Evolutionary conservation across 2,797 vertebrate genomes (phyloP).

Genomic region (Cyprinella venusta): DNA sequence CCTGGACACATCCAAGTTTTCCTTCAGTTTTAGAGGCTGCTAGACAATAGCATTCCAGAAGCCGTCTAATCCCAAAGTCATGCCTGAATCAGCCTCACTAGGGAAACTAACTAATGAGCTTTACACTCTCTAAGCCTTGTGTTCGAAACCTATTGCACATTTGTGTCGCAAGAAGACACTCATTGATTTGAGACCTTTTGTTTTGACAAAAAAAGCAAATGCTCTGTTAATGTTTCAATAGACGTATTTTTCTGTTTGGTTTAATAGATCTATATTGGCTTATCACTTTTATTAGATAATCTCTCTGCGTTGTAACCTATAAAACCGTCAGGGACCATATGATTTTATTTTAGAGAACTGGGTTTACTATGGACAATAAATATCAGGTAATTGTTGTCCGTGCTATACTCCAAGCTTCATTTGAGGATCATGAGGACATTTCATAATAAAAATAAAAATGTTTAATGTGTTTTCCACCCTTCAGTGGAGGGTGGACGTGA

Average conservation of each 20-base stretch:
- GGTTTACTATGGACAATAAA: conserved; percentile 35
- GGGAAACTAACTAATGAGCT: conserved; percentile 64
- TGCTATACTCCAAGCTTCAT: conserved; percentile 17
- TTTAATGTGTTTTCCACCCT: conserved; percentile 18
- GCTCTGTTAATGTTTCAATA: conserved; percentile 15
- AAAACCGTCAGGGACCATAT: conserved; percentile 45
- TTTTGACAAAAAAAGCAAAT: conserved; percentile 31
- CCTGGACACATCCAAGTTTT: conserved; percentile 1
- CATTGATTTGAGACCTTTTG: conserved; percentile 29
- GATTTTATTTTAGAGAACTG: conserved; percentile 47
- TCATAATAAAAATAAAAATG: conserved; percentile 19
- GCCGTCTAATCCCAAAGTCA: conserved; percentile 60
- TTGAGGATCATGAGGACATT: background rate
- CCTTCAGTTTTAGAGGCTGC: conserved; percentile 10
- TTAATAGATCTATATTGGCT: conserved; percentile 15
- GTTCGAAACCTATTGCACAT: conserved; percentile 52
- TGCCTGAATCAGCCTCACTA: conserved; percentile 59
- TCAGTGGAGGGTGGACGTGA: background rate
- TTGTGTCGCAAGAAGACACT: conserved; percentile 37
- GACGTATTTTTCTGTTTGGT: background rate
- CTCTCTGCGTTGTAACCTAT: conserved; percentile 35
- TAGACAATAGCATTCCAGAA: conserved; percentile 50
- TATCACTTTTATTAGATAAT: conserved; percentile 38
- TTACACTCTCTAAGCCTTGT: conserved; percentile 55
- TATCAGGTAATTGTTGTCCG: conserved; percentile 20